Conservation (phyloP, 1,140 invertebrate species). For the Ceratosolen fusciceps region DNA sequence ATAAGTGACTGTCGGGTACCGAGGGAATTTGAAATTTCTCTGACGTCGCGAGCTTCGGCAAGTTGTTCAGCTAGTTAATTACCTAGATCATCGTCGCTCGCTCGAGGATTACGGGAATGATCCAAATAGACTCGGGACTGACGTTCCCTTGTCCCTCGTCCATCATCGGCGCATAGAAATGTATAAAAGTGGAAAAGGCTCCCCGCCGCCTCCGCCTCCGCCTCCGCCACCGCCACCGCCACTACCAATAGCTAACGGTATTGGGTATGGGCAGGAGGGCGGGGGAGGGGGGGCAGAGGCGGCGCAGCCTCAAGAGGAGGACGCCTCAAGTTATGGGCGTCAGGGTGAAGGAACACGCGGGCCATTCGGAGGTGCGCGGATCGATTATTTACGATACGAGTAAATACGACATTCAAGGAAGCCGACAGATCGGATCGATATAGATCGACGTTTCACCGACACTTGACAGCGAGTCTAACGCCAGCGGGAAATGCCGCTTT, state of each 20-base stretch:
- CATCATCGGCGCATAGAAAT: too few species aligned
- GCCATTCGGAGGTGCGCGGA: neutral
- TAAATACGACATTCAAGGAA: neutral
- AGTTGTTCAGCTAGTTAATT: neutral
- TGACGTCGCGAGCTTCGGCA: neutral
- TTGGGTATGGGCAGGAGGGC: neutral
- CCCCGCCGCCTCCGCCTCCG: too few species aligned
- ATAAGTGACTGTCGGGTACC: neutral
- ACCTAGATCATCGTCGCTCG: neutral
- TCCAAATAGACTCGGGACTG: too few species aligned
- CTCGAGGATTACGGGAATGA: too few species aligned
- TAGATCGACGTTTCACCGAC: neutral
- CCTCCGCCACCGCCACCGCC: too few species aligned
- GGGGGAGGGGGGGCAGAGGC: neutral
- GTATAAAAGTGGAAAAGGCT: neutral
- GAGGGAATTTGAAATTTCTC: neutral
- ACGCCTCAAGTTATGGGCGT: neutral
- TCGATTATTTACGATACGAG: neutral
- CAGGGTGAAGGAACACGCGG: neutral
- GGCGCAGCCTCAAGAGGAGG: too few species aligned
- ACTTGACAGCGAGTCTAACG: slow-evolving; percentile 9
- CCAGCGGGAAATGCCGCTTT: neutral
- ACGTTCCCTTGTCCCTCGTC: too few species aligned
- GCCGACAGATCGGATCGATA: neutral
- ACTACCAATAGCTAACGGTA: too few species aligned